Base-by-base conservation (phyloP, 2,113 vertebrate genomes). In the Seriola quinqueradiata region DNA sequence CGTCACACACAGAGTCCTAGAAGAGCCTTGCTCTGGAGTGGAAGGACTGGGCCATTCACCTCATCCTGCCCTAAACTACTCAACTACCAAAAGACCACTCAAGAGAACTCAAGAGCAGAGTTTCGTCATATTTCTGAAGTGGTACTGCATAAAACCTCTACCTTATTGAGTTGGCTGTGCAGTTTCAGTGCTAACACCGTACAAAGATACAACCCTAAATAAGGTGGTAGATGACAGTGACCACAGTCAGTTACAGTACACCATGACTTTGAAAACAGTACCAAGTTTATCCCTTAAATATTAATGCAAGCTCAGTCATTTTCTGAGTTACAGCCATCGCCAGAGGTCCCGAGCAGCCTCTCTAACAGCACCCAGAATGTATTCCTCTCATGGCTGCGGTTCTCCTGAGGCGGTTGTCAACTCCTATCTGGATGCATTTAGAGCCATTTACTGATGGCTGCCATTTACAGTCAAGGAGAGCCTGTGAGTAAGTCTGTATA, bases 111-210 rank as follows among this genome's bases (percentile, higher is more conserved):
- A 61, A 94, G 92, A 92, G 92, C 87, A 63, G 68, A 63, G 90
- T 90, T 93, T 93, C 90, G 92, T 95, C 94, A 94, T 92, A 68
- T 75, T 82, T 83, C 77, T 92, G 40, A 86, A 95, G 91, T 84
- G 89, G 54, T 48, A 32, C 72, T 70, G 88, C 83, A 83, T 87
- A 67, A 83, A 83, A 85, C 72, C 67, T 75, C 75, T 44, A 42
- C 50, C 69, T 83, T 52, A 84, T 89, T 86, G 66, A 81, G 77
- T 72, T n/a, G 60, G 57, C 63, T 38, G 21, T 23, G 52, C 32
- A 10, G 70, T 79, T 79, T 84, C 50, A 72, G 69, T 21, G 50
- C 65, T 61, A 38, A 75, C 46, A 36, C 14, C 25, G 44, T 38
- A 40, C 50, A 80, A 52, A 16, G 66, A 69, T 44, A 13, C 61